Conservation (phyloP, 1,140 invertebrate genomes). For the Zaprionus taronus region DNA sequence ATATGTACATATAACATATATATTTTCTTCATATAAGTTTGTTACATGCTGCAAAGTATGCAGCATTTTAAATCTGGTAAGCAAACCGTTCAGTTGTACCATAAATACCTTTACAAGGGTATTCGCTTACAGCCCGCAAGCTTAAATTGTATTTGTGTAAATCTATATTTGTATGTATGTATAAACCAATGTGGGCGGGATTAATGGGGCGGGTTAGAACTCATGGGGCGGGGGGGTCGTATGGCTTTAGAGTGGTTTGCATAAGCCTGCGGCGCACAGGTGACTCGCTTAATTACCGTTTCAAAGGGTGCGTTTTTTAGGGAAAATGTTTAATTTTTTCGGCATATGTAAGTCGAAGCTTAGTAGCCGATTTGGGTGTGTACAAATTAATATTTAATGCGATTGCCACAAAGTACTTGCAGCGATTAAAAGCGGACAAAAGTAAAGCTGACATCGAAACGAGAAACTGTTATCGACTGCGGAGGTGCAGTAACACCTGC, state of each 20-base stretch:
- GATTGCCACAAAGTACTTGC: constrained; percentile 13
- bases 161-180: not conserved
- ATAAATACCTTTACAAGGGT: not conserved
- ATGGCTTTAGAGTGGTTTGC: constrained; percentile 1
- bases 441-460: constrained; percentile 8
- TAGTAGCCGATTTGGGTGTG: constrained; percentile 33
- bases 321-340: constrained; percentile 14
- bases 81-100: not conserved
- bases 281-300: constrained; percentile 36
- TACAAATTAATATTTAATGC: constrained; percentile 48
- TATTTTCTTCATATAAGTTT: too few species aligned
- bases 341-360: constrained; percentile 35
- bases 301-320: constrained; percentile 6
- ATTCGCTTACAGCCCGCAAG: not conserved
- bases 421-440: constrained; percentile 1
- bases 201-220: too few species aligned
- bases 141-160: constrained; percentile 1
- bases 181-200: not conserved
- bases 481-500: not conserved
- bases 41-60: not conserved
- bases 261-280: constrained; percentile 25
- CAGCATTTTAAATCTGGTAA: not conserved
- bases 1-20: too few species aligned
- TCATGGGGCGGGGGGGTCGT: not conserved
- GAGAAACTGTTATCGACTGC: constrained; percentile 21